These are phyloP conservation scores for Sisor rabdophorus DNA, from an alignment of 2,113 vertebrate species.

Conservation along the genomic window DNA sequence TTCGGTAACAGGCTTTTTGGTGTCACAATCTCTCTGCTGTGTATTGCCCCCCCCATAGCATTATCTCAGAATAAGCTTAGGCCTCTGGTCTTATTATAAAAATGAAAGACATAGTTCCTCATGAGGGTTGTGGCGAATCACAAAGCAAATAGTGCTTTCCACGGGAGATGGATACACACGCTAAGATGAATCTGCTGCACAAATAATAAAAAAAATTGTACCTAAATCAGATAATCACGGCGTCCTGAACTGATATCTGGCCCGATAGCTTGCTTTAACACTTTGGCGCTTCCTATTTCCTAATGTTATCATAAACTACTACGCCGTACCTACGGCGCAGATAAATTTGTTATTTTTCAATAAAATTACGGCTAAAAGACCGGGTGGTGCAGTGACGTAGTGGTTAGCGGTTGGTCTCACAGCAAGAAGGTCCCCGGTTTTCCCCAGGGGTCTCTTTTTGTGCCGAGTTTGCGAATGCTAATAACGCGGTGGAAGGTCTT, in stretches of 20 bases:
- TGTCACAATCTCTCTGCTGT: conserved; percentile 49
- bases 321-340: too few species aligned
- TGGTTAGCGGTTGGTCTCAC: too few species aligned
- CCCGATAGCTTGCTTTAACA: conserved; percentile 49
- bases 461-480: too few species aligned
- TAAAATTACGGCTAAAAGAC: too few species aligned
- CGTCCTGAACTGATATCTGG: conserved; percentile 56
- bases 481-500: too few species aligned
- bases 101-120: conserved; percentile 54
- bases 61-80: conserved; percentile 53
- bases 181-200: conserved; percentile 46
- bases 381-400: too few species aligned
- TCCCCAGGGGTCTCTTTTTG: too few species aligned
- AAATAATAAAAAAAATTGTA: conserved; percentile 59
- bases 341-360: too few species aligned
- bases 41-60: conserved; percentile 31
- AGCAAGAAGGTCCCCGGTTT: too few species aligned
- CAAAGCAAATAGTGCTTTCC: conserved; percentile 43
- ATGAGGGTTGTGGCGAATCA: conserved; percentile 39
- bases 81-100: conserved; percentile 52
- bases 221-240: conserved; percentile 56
- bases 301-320: too few species aligned
- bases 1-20: conserved; percentile 52
- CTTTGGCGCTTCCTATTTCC: conserved; percentile 21
- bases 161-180: conserved; percentile 48